Base-by-base conservation (phyloP, 2,113 vertebrate genomes). In the Lamprologus sp. region DNA sequence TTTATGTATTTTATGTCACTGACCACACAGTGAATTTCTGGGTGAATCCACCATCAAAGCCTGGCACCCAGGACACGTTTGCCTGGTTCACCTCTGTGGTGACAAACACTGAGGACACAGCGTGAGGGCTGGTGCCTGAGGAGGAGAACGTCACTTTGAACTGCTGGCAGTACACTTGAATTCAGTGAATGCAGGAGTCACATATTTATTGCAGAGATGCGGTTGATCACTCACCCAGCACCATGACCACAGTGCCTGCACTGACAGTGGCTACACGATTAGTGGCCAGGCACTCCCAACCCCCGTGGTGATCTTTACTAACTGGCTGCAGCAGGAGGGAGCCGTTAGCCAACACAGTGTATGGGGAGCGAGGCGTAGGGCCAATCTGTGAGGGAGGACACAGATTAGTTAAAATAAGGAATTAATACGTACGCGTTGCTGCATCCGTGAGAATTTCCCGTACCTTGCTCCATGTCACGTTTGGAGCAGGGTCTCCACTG, bases 11-110 rank as follows among this genome's bases (percentile, higher is more conserved):
- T 2, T 42, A 53, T 60, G 1, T 93, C 96, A 91, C 96, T 90
- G 95, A 99, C 99, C 99, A 99, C 19, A 99, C 97, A 53, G 97
- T 98, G 95, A 98, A 99, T 92, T 97, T 97, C 95, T 99, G 99
- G 60, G 97, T 97, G 84, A 97, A 98, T 63, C 99, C 98, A 10
- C 98, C 98, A 6, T 99, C 98, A 82, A 98, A 99, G 2, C 98
- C 98, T 0, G 98, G 97, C 63, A 97, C 96, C 98, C 98, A 99
- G 90, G 97, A 98, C 79, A 99, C 93, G 28, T 98, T 99, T 83
- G 96, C 97, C 13, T 97, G 96, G 90, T 96, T 96, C 81, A 96
- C 95, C 56, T 97, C 96, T 0, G 97, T 94, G 42, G 92, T 94
- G 85, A 98, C 97, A 0, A 95, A 96, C 65, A 99, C 96, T 0